Percentiles rank a stretch among this genome's conserved stretches.
Conservation (phyloP, 2,113 vertebrate species). For the Crocuta crocuta region DNA sequence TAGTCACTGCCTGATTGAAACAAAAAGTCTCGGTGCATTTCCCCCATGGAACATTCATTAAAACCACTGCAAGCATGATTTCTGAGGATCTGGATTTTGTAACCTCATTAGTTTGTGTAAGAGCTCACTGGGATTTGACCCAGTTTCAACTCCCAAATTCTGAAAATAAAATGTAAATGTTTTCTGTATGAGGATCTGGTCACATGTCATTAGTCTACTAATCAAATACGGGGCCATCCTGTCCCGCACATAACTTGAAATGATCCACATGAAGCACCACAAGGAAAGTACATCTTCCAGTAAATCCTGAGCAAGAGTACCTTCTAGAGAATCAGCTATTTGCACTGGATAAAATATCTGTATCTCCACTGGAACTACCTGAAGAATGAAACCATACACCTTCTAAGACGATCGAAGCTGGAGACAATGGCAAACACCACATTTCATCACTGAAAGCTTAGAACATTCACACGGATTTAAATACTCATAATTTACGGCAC, state of each 20-base stretch:
- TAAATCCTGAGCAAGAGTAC: neutral
- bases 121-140: conserved; percentile 75
- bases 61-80: conserved; percentile 56
- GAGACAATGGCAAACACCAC: neutral
- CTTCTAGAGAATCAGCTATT: conserved; percentile 29
- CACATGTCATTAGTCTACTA: conserved; percentile 56
- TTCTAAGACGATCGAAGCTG: neutral
- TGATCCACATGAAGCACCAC: neutral
- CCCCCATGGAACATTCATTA: conserved; percentile 66
- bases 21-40: conserved; percentile 47
- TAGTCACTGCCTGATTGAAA: conserved; percentile 56
- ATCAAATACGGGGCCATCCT: conserved; percentile 33
- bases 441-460: neutral
- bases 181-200: conserved; percentile 60
- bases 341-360: neutral
- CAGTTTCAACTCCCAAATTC: conserved; percentile 66
- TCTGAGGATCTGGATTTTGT: conserved; percentile 70
- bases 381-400: neutral
- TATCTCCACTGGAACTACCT: neutral
- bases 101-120: conserved; percentile 76
- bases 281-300: neutral
- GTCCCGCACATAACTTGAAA: conserved; percentile 12
- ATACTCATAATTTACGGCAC: neutral
- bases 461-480: neutral
- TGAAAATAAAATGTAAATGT: conserved; percentile 74